These are phyloP conservation scores for Sebastiscus albofasciatus DNA, from an alignment of 2,797 vertebrate species.

Conservation along the genomic window DNA sequence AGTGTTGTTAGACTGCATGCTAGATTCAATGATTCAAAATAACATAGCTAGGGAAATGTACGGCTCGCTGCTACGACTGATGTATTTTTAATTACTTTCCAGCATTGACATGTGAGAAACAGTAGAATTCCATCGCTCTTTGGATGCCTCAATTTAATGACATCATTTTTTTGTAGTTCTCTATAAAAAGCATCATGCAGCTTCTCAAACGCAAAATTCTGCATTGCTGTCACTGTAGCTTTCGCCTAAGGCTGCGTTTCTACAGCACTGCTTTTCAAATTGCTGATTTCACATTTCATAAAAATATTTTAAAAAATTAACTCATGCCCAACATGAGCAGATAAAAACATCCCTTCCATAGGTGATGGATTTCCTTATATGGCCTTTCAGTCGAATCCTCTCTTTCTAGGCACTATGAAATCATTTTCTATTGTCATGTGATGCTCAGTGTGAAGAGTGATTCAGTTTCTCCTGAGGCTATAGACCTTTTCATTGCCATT, in stretches of 20 bases:
- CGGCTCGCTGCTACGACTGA: background rate
- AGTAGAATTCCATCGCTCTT: background rate
- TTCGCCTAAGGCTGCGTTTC: background rate
- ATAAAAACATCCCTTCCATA: background rate
- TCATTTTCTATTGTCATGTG: background rate
- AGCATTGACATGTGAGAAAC: background rate
- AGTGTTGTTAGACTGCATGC: background rate
- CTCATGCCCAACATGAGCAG: background rate
- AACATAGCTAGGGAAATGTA: background rate
- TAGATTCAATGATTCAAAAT: background rate
- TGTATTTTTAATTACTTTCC: background rate
- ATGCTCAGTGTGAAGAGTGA: background rate
- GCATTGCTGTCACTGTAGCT: background rate
- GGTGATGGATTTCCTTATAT: background rate
- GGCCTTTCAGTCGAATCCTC: background rate
- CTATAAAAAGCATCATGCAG: conserved; percentile 2
- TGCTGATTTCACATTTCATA: conserved; percentile 35
- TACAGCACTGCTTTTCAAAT: conserved; percentile 3
- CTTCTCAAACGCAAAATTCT: background rate
- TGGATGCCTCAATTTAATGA: background rate
- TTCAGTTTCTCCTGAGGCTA: conserved; percentile 12
- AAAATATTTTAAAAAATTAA: background rate
- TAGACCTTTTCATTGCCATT: background rate
- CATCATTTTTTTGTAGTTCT: background rate
- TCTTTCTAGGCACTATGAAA: background rate